Evolutionary conservation across 2,888 invertebrate genomes (phyloP).

Genomic region (Agriopis aurantiaria): DNA sequence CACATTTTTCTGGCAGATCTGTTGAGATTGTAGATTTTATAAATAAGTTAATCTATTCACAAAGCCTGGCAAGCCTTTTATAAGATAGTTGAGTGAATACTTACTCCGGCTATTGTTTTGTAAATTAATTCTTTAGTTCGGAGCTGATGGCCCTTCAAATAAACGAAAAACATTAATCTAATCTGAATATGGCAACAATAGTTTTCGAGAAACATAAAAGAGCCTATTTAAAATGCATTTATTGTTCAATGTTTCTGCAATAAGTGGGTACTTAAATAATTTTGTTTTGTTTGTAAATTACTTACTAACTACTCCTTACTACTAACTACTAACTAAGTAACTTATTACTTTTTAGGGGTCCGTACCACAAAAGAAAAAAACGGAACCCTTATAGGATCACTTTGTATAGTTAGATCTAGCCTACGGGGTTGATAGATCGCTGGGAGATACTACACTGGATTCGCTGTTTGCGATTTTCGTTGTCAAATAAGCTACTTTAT

Average conservation of each 20-base stretch:
- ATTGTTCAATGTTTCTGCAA: background rate
- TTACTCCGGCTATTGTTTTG: conserved; percentile 17
- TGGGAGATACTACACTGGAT: too few relatives aligned
- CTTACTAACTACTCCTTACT: too few relatives aligned
- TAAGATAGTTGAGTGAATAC: conserved; percentile 22
- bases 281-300: too few relatives aligned
- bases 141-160: conserved; percentile 14
- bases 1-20: conserved; percentile 25
- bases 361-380: too few relatives aligned
- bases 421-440: too few relatives aligned
- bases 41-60: conserved; percentile 14
- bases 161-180: conserved; percentile 13
- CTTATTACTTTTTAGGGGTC: too few relatives aligned
- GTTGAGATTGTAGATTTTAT: background rate
- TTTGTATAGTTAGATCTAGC: background rate
- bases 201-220: background rate
- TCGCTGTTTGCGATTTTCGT: too few relatives aligned
- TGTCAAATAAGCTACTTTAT: background rate
- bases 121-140: conserved; percentile 23
- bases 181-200: background rate
- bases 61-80: conserved; percentile 9
- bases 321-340: too few relatives aligned
- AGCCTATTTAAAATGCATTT: background rate
- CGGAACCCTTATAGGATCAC: too few relatives aligned
- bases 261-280: background rate